Percentiles rank a stretch among this genome's conserved stretches.
Conservation (phyloP, 2,888 invertebrate genomes). For the Rotaria sp. region DNA sequence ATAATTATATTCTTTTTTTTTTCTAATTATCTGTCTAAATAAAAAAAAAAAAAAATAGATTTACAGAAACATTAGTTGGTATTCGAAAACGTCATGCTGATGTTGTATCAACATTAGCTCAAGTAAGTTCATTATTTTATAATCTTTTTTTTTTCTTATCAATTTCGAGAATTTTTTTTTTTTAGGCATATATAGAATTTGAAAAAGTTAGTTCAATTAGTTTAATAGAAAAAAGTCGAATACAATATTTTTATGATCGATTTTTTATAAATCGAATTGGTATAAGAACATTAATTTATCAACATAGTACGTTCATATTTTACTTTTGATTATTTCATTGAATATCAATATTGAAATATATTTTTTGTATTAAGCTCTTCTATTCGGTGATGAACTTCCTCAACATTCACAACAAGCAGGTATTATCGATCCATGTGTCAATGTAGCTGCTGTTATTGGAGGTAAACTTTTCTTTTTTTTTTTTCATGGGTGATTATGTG, state of each 20-base stretch:
- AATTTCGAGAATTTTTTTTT: neutral
- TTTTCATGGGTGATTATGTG: neutral
- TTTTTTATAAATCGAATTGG: conserved; percentile 98
- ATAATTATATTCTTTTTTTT: neutral
- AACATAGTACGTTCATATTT: neutral
- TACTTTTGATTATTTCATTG: neutral
- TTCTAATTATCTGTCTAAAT: neutral
- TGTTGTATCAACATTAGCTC: conserved; percentile 96
- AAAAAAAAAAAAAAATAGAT: conserved; percentile 60
- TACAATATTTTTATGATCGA: conserved; percentile 93
- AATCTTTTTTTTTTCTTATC: neutral
- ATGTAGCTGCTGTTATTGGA: conserved; percentile 76
- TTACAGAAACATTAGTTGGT: conserved; percentile 77
- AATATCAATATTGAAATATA: neutral
- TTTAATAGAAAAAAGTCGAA: neutral
- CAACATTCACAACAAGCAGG: conserved; percentile 68
- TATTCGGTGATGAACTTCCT: conserved; percentile 15
- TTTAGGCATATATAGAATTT: neutral
- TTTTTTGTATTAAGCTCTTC: neutral
- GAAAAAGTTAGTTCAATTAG: neutral
- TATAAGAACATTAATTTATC: conserved; percentile 82
- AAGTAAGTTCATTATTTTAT: conserved; percentile 45
- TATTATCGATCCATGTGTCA: conserved; percentile 89
- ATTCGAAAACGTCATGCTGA: conserved; percentile 89
- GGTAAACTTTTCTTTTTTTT: neutral